Evolutionary conservation across 1,140 invertebrate genomes (phyloP), one percentile per base, ranked within the genome.

Genomic region (Macrosteles quadrilineatus): DNA sequence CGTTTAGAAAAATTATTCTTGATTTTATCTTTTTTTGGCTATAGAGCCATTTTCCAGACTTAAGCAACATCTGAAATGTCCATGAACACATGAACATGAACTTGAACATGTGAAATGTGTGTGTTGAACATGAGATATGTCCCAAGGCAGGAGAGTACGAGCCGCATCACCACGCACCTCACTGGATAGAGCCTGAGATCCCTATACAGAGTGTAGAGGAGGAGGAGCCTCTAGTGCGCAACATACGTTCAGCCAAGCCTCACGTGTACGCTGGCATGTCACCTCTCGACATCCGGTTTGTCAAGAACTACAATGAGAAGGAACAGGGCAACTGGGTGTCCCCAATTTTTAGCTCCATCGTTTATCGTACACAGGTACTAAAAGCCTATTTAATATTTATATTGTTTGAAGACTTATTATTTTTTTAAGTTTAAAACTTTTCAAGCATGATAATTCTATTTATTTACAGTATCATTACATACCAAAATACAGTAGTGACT

Each of bases 341-440:
- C 47, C 97, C 97, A 0, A 86, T 92, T 29, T 97, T 97, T 80
- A 97, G 94, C 65, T 94, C 91, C 27, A 94, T 98, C 70, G 96
- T 98, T 9, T 99, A 98, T 78, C 82, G 81, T 73, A 82, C 84
- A 31, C 81, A 85, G 72, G 86, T 87, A 78, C 78, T 80, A n/a
- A n/a, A n/a, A n/a, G n/a, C n/a, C 36, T 43, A 43, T 43, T 43
- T 43, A 43, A 11, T 43, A 11, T 43, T 43, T 9, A 11, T 43
- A 11, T 11, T 43, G 36, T 43, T 43, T 43, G 9, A 43, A 43
- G 36, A 11, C 17, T 43, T 43, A 43, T 43, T 43, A 11, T 43
- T 43, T 11, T 43, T 9, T 43, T 43, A 43, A 11, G 9, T 43
- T 43, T 43, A 43, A 43, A 9, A 11, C n/a, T n/a, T n/a, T n/a